These are phyloP conservation scores for Acridotheres tristis DNA, from an alignment of 2,797 vertebrate genomes.

Conservation along the genomic window DNA sequence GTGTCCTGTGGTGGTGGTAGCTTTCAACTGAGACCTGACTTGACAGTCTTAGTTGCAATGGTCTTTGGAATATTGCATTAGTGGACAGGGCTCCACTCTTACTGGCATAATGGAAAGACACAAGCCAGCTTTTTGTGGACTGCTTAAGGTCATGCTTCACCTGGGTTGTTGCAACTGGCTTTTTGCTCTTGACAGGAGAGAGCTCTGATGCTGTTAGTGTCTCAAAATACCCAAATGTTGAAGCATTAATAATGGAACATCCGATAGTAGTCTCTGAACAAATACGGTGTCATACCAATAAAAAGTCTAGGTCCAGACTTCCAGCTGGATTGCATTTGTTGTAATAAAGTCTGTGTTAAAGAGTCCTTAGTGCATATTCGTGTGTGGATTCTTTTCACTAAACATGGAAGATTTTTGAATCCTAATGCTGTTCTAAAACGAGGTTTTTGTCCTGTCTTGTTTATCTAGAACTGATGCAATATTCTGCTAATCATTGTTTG, in stretches of 20 bases:
- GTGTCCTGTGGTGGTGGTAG: not conserved
- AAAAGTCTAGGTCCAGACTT: conserved; percentile 46
- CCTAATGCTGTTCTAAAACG: not conserved
- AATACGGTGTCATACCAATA: conserved; percentile 45
- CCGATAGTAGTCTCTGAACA: conserved; percentile 7
- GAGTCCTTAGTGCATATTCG: not conserved
- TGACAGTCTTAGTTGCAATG: conserved; percentile 34
- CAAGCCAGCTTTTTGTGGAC: not conserved
- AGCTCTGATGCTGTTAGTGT: not conserved
- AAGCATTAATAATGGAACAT: conserved; percentile 45
- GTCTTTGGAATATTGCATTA: conserved; percentile 63
- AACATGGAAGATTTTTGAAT: not conserved
- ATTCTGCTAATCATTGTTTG: conserved; percentile 61
- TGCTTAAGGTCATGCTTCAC: not conserved
- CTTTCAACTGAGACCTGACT: not conserved
- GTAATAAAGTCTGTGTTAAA: conserved; percentile 41
- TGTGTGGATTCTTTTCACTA: conserved; percentile 31
- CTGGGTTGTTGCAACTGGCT: not conserved
- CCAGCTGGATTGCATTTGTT: conserved; percentile 45
- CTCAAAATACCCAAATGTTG: conserved; percentile 21
- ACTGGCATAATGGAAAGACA: not conserved
- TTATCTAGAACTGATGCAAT: conserved; percentile 60
- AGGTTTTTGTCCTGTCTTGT: conserved; percentile 13
- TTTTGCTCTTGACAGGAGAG: not conserved
- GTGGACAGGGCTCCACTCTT: not conserved